phyloP scores from a whole-genome alignment of 2,888 invertebrate genomes.

The Leucoma salicis region DNA sequence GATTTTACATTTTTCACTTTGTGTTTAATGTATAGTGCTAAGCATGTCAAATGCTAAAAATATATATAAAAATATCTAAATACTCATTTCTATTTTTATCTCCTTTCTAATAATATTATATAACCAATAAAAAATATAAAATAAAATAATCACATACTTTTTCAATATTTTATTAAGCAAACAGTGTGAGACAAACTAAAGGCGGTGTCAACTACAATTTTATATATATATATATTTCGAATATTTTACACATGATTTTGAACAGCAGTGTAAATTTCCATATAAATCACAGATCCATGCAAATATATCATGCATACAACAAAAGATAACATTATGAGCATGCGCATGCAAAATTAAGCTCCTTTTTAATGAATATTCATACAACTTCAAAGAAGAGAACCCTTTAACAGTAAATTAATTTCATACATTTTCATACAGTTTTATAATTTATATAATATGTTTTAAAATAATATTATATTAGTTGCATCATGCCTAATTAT shows the following conservation, averaged over 20 bases:
- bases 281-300: not conserved
- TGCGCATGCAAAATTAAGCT: not conserved
- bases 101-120: too few relatives aligned
- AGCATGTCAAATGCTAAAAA: not conserved
- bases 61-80: not conserved
- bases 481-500: not conserved
- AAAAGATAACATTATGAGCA: not conserved
- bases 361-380: too few relatives aligned
- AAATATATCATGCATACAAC: not conserved
- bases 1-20: not conserved
- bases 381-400: not conserved
- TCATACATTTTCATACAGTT: not conserved
- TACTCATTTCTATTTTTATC: too few relatives aligned
- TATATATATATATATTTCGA: conserved; percentile 14
- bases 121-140: too few relatives aligned
- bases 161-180: conserved; percentile 46
- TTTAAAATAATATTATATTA: not conserved
- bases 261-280: not conserved
- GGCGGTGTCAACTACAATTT: conserved; percentile 34
- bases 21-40: not conserved
- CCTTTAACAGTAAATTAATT: not conserved
- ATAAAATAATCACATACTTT: conserved; percentile 30
- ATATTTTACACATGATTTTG: not conserved
- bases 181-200: conserved; percentile 41
- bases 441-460: not conserved